Conservation (phyloP, 2,113 vertebrate species). For the Vulpes ferrilata region DNA sequence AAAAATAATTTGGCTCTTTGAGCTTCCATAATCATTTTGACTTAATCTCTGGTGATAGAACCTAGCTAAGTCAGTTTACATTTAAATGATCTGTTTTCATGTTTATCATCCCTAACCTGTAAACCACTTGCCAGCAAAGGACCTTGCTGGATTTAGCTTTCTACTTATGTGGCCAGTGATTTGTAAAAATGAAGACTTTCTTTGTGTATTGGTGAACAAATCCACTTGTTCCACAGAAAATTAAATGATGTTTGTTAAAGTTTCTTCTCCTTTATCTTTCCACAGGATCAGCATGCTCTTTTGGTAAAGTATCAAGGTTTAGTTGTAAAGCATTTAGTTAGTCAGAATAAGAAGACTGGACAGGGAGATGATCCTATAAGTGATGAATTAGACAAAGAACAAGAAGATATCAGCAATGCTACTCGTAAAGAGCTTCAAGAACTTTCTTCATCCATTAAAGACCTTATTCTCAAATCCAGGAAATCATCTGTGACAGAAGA, state of each 20-base stretch:
- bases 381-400: conserved; percentile 80
- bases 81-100: background rate
- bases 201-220: background rate
- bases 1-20: conserved; percentile 18
- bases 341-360: conserved; percentile 90
- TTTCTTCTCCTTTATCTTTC: conserved; percentile 59
- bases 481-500: conserved; percentile 93
- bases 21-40: background rate
- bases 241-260: background rate
- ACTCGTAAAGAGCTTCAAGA: conserved; percentile 91
- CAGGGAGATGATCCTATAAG: conserved; percentile 82
- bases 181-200: conserved; percentile 9
- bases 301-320: conserved; percentile 93
- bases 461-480: conserved; percentile 92
- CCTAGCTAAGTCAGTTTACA: background rate
- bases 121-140: background rate
- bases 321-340: conserved; percentile 96
- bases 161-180: background rate
- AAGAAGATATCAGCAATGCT: conserved; percentile 84
- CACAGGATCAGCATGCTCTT: conserved; percentile 94
- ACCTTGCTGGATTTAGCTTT: conserved; percentile 7
- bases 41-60: background rate
- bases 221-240: background rate
- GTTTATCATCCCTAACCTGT: background rate
- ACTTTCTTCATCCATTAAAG: conserved; percentile 92